Base-by-base conservation (phyloP, 1,140 invertebrate species). In the Magallana ariakensis region DNA sequence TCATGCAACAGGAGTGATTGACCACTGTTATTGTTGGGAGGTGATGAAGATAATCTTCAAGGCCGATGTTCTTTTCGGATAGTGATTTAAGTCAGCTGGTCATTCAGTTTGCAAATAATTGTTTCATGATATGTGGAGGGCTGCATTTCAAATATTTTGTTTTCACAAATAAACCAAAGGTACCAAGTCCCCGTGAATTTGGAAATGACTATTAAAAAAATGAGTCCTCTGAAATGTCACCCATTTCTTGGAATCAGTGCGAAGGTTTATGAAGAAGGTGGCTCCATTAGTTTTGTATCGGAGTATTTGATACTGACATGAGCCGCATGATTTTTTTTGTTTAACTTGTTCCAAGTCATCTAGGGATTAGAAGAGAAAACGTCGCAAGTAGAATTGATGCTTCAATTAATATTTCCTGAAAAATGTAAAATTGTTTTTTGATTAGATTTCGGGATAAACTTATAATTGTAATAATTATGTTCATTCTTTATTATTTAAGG, bases 101-200 rank as follows among this genome's bases (percentile, higher is more conserved):
- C 83, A 84, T 84, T 84, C 83, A 22, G n/a, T 13, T 16, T 22
- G n/a, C 56, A 60, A 57, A 84, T 84, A 56, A 84, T 60, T 84
- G 83, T 84, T 22, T 84, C 26, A 33, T 33, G 33, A 60, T 84
- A 33, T 84, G 83, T 84, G 83, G 83, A 13, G 83, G 83, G 11
- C 1, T 33, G 57, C 56, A 62, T 10, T 26, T 58, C 10, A 57
- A 84, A 53, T 84, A 84, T 84, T 84, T 58, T 62, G 56, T 84
- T 26, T 84, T 58, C 16, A 84, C 56, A 0, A 84, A 56, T 26
- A 84, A 84, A 62, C 83, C 56, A 60, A 84, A 62, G 83, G 58
- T 84, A 26, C 83, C 83, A 60, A 57, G 83, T 57, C n/a, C 83
- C 6, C 60, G 83, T 84, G 83, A 84, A 16, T 53, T 84, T 11